Percentiles rank a stretch among this genome's conserved stretches.
These are phyloP conservation scores for Xylocampa areola DNA, from an alignment of 2,888 invertebrate genomes.

Conservation along the genomic window DNA sequence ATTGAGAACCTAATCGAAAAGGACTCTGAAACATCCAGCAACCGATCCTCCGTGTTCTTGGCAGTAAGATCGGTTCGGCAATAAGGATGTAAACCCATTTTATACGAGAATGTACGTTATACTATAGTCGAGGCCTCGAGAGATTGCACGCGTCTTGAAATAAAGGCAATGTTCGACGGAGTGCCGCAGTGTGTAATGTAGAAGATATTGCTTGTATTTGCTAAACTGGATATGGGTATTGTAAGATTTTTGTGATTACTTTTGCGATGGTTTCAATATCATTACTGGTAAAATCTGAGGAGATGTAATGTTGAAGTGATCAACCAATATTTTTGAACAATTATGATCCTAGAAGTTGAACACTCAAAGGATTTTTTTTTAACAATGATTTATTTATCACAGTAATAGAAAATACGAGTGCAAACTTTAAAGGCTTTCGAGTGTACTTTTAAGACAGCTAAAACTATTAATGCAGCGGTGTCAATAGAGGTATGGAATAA, in stretches of 20 bases:
- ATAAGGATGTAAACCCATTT: conserved; percentile 38
- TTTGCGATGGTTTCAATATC: no score
- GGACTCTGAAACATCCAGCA: conserved; percentile 19
- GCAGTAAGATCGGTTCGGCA: conserved; percentile 26
- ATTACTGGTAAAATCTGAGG: no score
- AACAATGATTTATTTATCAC: no score
- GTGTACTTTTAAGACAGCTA: no score
- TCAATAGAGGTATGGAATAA: no score
- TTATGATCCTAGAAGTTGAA: no score
- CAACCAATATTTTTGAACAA: no score
- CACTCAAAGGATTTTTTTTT: no score
- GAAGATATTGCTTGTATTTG: conserved; percentile 1
- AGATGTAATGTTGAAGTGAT: no score
- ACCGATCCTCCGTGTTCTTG: conserved; percentile 29
- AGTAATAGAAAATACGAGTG: no score
- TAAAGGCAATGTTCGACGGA: conserved; percentile 4
- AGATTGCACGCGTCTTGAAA: conserved; percentile 8
- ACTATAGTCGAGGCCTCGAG: conserved; percentile 41
- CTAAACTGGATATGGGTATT: background rate
- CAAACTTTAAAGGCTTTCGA: no score
- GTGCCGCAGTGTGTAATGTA: conserved; percentile 3
- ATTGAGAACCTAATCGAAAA: background rate
- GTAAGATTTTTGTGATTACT: background rate
- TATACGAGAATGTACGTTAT: conserved; percentile 24
- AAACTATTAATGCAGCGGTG: no score